Base-by-base conservation (phyloP, 2,797 vertebrate genomes). In the Kryptopterus vitreolus region DNA sequence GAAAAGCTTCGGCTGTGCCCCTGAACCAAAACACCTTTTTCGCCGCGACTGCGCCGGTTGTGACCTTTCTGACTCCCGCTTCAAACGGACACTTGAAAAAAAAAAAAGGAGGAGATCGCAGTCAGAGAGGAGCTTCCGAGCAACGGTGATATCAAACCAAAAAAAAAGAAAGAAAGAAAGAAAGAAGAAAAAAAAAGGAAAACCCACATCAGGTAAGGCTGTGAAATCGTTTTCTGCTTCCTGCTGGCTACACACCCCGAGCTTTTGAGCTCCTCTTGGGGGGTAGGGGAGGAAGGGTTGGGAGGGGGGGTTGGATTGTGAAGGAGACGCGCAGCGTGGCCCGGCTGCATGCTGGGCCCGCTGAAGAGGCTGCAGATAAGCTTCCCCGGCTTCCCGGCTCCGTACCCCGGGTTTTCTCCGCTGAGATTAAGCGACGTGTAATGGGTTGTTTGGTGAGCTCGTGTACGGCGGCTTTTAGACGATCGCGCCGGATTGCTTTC, bases 21-120 rank as follows among this genome's bases (percentile, higher is more conserved):
- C 83, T 73, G 84, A 89, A 73, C 77, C 82, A 68, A 87, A 58
- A 87, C 92, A n/a, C n/a, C n/a, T n/a, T 91, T 86, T 75, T 46
- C 12, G 90, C 92, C 92, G 92, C 85, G 92, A 92, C 91, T 88
- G 57, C 85, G 88, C 92, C 91, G 91, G 89, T 78, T 80, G 89
- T 88, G 90, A 93, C 92, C 92, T 94, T 94, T 94, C 91, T 86
- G 84, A 87, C 87, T 83, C 88, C 84, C 85, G 87, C 92, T 92
- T 94, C 93, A 94, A 94, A 93, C 88, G 80, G 85, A 90, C 91
- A 91, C 92, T 94, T 93, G 89, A 93, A 94, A 92, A 61, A 90
- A n/a, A n/a, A n/a, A n/a, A n/a, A n/a, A n/a, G n/a, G n/a, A n/a
- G 91, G 76, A 87, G 75, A 87, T 88, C 90, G 0, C 89, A 78